phyloP scores from a whole-genome alignment of 1,140 invertebrate genomes.

The Dendrolimus punctatus region DNA sequence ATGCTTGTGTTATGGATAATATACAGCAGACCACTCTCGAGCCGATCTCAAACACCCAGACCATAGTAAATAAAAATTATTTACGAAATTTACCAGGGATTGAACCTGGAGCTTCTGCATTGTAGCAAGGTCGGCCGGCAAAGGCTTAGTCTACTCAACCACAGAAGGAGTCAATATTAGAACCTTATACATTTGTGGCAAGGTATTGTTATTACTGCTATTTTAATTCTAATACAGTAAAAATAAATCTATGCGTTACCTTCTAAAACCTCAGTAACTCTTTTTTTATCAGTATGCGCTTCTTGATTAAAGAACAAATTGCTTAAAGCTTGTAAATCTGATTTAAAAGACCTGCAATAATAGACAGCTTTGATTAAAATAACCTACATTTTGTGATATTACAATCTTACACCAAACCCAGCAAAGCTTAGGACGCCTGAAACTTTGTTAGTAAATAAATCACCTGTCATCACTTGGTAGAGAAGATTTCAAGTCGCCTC shows the following conservation, averaged over 20 bases:
- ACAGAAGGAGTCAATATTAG: no score
- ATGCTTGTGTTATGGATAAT: no score
- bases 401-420: neutral
- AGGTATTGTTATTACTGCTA: no score
- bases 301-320: slow-evolving; percentile 44
- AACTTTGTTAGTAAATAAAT: neutral
- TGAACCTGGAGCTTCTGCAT: no score
- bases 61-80: no score
- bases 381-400: neutral
- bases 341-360: slow-evolving; percentile 28
- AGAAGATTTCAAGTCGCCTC: slow-evolving; percentile 13
- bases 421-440: neutral
- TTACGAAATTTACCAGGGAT: no score
- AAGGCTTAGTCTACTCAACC: no score
- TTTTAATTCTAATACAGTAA: neutral
- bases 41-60: no score
- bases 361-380: neutral
- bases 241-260: slow-evolving; percentile 12
- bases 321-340: slow-evolving; percentile 35
- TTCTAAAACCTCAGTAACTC: slow-evolving; percentile 15
- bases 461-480: slow-evolving; percentile 1
- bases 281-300: slow-evolving; percentile 25
- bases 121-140: no score
- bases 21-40: no score
- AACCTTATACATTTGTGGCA: no score